Percentiles rank a stretch among this genome's conserved stretches.
These are phyloP conservation scores for Meiosimyza decipiens DNA, from an alignment of 2,888 invertebrate genomes.

Conservation along the genomic window DNA sequence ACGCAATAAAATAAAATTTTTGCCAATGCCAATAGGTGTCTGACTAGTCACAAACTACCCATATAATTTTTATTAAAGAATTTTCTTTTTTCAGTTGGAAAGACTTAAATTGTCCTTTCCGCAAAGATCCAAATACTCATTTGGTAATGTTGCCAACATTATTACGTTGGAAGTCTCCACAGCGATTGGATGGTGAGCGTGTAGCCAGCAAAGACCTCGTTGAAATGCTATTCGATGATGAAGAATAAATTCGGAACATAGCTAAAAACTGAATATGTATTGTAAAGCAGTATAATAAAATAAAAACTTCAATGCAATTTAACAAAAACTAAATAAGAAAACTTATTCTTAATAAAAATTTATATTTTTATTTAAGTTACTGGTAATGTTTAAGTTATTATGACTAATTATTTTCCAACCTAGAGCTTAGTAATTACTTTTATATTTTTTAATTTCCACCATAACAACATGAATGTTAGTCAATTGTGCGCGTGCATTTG, in stretches of 20 bases:
- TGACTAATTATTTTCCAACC: background rate
- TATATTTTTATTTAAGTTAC: background rate
- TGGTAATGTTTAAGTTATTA: constrained; percentile 16
- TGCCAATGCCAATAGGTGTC: no score
- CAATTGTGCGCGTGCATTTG: constrained; percentile 86
- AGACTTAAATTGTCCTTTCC: constrained; percentile 81
- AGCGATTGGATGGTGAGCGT: constrained; percentile 82
- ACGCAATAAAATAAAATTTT: no score
- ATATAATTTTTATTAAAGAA: background rate
- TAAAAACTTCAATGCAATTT: constrained; percentile 15
- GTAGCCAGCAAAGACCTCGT: constrained; percentile 80
- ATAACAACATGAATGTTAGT: constrained; percentile 98
- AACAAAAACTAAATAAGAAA: background rate
- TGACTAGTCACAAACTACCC: no score
- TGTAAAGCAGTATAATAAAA: background rate
- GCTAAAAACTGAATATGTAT: background rate
- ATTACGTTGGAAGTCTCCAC: constrained; percentile 80
- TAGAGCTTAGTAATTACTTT: constrained; percentile 83
- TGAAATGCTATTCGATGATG: constrained; percentile 82
- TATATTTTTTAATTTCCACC: constrained; percentile 99
- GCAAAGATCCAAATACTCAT: constrained; percentile 78
- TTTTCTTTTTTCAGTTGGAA: constrained; percentile 78
- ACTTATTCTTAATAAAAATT: background rate
- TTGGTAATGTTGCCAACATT: constrained; percentile 87
- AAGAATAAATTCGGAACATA: constrained; percentile 66